Evolutionary conservation across 2,888 invertebrate genomes (phyloP).

Genomic region (Yponomeuta sedellus): DNA sequence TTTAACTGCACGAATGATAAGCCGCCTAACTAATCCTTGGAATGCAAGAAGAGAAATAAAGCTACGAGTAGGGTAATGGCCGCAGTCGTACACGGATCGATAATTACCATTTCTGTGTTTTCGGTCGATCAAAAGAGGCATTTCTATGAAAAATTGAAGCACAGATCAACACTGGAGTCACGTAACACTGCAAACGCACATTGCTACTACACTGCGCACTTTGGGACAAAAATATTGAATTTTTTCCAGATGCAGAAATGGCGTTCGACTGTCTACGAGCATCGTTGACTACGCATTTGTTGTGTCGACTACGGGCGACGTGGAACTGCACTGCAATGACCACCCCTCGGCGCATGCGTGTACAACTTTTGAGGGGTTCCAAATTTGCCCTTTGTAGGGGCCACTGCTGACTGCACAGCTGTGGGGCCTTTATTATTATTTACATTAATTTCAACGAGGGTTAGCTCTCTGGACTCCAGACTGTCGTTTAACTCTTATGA

Average conservation of each 20-base stretch:
- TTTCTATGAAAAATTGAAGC: slow-evolving; percentile 34
- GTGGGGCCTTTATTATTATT: slow-evolving; percentile 38
- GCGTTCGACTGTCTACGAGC: slow-evolving; percentile 35
- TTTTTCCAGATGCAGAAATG: slow-evolving; percentile 36
- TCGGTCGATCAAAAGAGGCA: slow-evolving; percentile 60
- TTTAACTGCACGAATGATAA: background rate
- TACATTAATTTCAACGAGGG: background rate
- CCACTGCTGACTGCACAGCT: slow-evolving; percentile 46
- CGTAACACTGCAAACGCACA: slow-evolving; percentile 52
- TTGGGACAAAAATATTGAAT: slow-evolving; percentile 25
- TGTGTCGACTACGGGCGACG: slow-evolving; percentile 46
- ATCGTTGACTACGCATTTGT: slow-evolving; percentile 53
- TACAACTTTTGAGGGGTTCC: slow-evolving; percentile 58
- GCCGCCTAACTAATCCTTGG: background rate
- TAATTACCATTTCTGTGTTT: slow-evolving; percentile 66
- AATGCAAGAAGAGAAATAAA: background rate
- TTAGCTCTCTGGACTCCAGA: background rate
- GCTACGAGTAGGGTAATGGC: slow-evolving; percentile 42
- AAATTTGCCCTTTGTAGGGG: slow-evolving; percentile 55
- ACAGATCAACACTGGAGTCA: slow-evolving; percentile 31
- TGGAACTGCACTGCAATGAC: slow-evolving; percentile 40
- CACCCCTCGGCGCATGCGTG: slow-evolving; percentile 68
- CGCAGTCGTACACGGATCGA: slow-evolving; percentile 51
- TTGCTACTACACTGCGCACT: slow-evolving; percentile 36
- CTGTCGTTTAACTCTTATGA: background rate